These are phyloP conservation scores for Stictocephala bisonia DNA, from an alignment of 2,888 invertebrate genomes.

Conservation along the genomic window DNA sequence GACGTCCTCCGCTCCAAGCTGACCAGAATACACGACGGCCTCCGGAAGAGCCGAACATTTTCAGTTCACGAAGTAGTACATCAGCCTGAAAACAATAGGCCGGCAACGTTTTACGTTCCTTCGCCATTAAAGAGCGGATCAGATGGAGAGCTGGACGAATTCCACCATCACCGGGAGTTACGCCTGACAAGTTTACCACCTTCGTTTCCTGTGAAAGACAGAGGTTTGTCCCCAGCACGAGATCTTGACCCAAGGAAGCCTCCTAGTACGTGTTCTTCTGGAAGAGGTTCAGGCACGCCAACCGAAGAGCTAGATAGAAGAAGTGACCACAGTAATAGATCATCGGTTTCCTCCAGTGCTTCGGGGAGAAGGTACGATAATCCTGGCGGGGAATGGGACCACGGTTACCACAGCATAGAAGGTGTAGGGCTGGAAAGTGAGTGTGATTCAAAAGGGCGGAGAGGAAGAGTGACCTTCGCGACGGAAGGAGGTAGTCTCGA, in stretches of 20 bases:
- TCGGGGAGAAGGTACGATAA: constrained; percentile 49
- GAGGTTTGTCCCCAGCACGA: constrained; percentile 17
- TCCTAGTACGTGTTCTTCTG: constrained; percentile 53
- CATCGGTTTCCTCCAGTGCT: constrained; percentile 40
- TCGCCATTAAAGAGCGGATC: constrained; percentile 65
- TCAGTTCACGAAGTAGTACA: constrained; percentile 75
- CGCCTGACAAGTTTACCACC: constrained; percentile 44
- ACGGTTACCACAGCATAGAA: constrained; percentile 63
- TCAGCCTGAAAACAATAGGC: constrained; percentile 57
- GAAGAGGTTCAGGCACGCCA: constrained; percentile 51
- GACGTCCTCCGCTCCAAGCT: constrained; percentile 70
- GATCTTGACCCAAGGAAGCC: constrained; percentile 33
- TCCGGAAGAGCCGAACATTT: constrained; percentile 73
- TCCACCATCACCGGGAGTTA: constrained; percentile 24
- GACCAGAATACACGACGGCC: constrained; percentile 73
- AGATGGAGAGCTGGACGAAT: constrained; percentile 34
- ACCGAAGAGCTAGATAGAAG: constrained; percentile 43
- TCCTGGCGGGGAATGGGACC: constrained; percentile 60
- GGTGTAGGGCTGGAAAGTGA: constrained; percentile 51
- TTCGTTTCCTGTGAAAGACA: constrained; percentile 35
- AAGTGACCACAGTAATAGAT: constrained; percentile 41
- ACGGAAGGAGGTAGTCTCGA: neutral
- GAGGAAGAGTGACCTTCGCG: constrained; percentile 36
- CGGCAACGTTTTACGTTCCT: constrained; percentile 76
- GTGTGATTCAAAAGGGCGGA: constrained; percentile 7